These are phyloP conservation scores for Macropis europaea DNA, from an alignment of 2,888 invertebrate genomes.

Conservation along the genomic window DNA sequence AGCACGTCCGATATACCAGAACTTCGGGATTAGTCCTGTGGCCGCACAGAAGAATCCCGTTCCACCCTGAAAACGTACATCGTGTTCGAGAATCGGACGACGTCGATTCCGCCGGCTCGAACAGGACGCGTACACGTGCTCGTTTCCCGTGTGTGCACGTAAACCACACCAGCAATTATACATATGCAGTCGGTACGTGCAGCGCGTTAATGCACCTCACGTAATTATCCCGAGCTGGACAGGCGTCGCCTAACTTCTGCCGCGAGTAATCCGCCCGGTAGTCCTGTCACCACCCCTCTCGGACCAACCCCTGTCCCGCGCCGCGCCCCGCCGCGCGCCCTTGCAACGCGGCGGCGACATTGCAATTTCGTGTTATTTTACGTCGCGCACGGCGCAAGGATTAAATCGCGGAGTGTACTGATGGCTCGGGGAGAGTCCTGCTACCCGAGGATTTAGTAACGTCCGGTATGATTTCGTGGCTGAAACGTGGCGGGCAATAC, in stretches of 20 bases:
- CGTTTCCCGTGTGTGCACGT: background rate
- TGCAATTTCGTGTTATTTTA: slow-evolving; percentile 63
- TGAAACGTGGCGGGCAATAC: slow-evolving; percentile 38
- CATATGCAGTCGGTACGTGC: slow-evolving; percentile 45
- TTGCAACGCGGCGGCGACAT: slow-evolving; percentile 35
- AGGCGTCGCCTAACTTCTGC: slow-evolving; percentile 68
- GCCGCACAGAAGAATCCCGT: too few species aligned
- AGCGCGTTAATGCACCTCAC: slow-evolving; percentile 68
- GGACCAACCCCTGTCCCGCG: background rate
- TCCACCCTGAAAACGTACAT: too few species aligned
- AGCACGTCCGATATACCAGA: background rate
- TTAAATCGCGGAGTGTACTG: slow-evolving; percentile 55
- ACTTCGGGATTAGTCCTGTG: slow-evolving; percentile 14
- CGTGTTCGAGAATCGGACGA: too few species aligned
- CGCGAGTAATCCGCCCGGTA: slow-evolving; percentile 71
- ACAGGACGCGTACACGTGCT: background rate
- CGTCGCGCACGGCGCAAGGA: slow-evolving; percentile 46
- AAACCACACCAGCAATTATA: slow-evolving; percentile 49
- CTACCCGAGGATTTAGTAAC: slow-evolving; percentile 53
- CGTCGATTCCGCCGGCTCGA: too few species aligned
- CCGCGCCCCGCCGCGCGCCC: background rate
- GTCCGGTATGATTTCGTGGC: slow-evolving; percentile 41
- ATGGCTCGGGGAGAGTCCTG: slow-evolving; percentile 19
- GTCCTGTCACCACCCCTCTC: slow-evolving; percentile 53
- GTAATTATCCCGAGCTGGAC: slow-evolving; percentile 73